Percentiles rank a stretch among this genome's conserved stretches.
Conservation (phyloP, 2,797 vertebrate genomes). For the Rousettus madagascariensis region DNA sequence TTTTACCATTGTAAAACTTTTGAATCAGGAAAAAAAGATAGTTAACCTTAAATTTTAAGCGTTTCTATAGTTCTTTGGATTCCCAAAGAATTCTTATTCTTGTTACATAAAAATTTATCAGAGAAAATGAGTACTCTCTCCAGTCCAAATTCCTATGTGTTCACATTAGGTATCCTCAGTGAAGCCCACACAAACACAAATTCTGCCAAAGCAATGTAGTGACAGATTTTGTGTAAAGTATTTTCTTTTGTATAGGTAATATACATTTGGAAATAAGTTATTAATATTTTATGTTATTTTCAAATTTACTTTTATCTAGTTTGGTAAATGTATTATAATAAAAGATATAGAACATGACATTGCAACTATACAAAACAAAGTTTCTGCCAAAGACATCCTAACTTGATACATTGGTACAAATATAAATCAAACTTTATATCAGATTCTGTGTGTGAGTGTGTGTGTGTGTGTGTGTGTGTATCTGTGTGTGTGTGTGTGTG, state of each 20-base stretch:
- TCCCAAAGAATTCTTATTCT: background rate
- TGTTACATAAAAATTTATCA: background rate
- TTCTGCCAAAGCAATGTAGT: background rate
- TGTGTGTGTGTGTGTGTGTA: background rate
- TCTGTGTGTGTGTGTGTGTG: background rate
- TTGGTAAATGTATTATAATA: background rate
- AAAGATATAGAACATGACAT: background rate
- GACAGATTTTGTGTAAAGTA: background rate
- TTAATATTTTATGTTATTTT: background rate
- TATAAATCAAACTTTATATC: background rate
- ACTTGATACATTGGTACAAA: background rate
- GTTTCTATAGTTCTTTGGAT: background rate
- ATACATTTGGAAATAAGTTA: background rate
- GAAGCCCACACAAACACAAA: background rate
- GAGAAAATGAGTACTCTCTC: background rate
- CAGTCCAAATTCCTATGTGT: background rate
- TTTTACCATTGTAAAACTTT: background rate
- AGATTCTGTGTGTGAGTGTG: background rate
- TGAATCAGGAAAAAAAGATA: background rate
- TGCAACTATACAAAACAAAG: background rate
- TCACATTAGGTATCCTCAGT: background rate
- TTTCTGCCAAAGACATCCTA: background rate
- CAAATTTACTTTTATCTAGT: background rate
- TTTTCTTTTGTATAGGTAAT: background rate
- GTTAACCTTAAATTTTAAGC: background rate